Percentiles rank a stretch among this genome's conserved stretches.
Evolutionary conservation across 2,888 invertebrate species (phyloP).

Genomic region (Rhimphoctona megacephalus): DNA sequence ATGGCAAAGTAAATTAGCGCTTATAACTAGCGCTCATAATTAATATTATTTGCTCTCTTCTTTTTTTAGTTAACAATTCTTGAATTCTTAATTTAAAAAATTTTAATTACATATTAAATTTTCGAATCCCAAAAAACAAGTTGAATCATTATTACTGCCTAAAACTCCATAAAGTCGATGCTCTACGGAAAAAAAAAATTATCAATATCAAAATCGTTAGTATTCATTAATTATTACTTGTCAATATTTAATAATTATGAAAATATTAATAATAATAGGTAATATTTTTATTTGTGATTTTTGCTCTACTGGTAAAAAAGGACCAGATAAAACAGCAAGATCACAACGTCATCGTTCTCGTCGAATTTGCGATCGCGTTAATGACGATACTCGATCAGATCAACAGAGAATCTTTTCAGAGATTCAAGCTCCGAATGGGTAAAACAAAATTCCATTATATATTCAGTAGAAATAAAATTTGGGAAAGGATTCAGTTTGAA

Average conservation of each 20-base stretch:
- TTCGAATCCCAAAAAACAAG: not conserved
- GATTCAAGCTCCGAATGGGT: conserved; percentile 98
- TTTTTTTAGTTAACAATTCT: too few relatives aligned
- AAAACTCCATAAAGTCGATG: not conserved
- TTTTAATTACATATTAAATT: too few relatives aligned
- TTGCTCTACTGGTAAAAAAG: conserved; percentile 82
- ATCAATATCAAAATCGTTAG: not conserved
- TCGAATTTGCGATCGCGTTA: conserved; percentile 97
- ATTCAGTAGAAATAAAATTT: not conserved
- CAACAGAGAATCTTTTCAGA: conserved; percentile 98
- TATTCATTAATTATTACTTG: not conserved
- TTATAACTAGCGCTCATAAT: not conserved
- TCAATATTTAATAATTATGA: not conserved
- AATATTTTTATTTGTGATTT: not conserved
- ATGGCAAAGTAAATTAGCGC: conserved; percentile 81
- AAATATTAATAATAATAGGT: not conserved
- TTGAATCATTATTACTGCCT: not conserved
- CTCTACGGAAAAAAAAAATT: not conserved
- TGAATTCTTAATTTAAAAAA: not conserved
- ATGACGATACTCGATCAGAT: conserved; percentile 97
- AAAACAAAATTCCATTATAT: conserved; percentile 76
- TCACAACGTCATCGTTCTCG: conserved; percentile 94
- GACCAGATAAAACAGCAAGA: conserved; percentile 92
- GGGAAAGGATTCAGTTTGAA: not conserved
- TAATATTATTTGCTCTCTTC: not conserved